Conservation (phyloP, 2,797 vertebrate species). For the Hozukius guyotensis region DNA sequence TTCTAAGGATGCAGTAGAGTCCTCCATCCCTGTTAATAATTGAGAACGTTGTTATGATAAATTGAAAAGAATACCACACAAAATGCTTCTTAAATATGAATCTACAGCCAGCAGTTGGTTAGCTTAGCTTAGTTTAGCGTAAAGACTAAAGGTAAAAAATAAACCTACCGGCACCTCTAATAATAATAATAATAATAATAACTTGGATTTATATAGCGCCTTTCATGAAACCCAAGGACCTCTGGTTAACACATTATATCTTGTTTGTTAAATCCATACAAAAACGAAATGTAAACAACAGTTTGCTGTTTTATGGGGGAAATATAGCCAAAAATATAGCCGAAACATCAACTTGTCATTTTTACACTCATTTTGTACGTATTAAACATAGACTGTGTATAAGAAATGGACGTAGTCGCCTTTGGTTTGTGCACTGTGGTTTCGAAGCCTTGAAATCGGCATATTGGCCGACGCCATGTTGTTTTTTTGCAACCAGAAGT, state of each 20-base stretch:
- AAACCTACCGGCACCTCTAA: neutral
- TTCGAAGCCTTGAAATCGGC: too few species aligned
- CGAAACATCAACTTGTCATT: too few species aligned
- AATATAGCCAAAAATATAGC: too few species aligned
- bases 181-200: too few species aligned
- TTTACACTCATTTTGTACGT: neutral
- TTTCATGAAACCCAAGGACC: too few species aligned
- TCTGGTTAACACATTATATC: neutral
- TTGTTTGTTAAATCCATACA: neutral
- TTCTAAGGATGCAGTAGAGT: constrained; percentile 89
- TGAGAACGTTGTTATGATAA: neutral
- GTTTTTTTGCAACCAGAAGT: too few species aligned
- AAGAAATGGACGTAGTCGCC: too few species aligned
- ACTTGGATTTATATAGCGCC: too few species aligned
- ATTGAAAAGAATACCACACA: neutral
- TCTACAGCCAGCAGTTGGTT: neutral
- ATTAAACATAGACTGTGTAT: neutral
- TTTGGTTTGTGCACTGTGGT: too few species aligned
- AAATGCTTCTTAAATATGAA: neutral
- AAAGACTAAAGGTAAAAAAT: neutral
- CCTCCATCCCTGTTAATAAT: constrained; percentile 85
- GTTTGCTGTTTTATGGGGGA: neutral
- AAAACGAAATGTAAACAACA: neutral
- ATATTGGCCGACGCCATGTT: too few species aligned
- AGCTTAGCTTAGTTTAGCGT: neutral